Evolutionary conservation across 2,113 vertebrate species (phyloP).

Genomic region (Pomatostomus ruficeps): DNA sequence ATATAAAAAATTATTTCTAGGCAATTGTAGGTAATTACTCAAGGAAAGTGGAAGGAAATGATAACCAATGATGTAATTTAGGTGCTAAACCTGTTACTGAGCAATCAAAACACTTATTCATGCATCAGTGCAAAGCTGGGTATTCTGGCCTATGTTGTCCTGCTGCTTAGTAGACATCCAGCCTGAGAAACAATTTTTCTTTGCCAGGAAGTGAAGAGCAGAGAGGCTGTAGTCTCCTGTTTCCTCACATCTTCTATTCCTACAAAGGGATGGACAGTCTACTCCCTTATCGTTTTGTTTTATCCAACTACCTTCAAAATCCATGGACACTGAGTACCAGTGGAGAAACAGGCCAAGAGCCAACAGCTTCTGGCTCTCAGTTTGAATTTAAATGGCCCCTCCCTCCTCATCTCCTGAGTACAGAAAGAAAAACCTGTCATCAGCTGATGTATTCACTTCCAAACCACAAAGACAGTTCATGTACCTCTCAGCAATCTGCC

Average conservation of each 20-base stretch:
- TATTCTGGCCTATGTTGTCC: background rate
- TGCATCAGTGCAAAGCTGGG: background rate
- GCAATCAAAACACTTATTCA: background rate
- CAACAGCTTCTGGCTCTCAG: background rate
- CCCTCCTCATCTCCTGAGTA: background rate
- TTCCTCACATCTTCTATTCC: background rate
- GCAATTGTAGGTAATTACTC: background rate
- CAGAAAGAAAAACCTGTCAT: background rate
- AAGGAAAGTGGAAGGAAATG: background rate
- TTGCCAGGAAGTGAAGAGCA: background rate
- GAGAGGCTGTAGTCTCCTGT: background rate
- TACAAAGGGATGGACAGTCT: background rate
- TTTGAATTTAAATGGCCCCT: background rate
- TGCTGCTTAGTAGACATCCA: background rate
- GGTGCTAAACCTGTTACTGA: background rate
- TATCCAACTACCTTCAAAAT: background rate
- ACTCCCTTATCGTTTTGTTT: background rate
- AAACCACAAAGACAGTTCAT: background rate
- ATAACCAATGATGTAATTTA: background rate
- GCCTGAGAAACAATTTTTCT: background rate
- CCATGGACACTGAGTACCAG: background rate
- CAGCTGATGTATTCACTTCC: background rate
- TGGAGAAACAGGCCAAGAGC: background rate
- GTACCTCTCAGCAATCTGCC: slow-evolving; percentile 87
- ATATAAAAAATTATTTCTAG: background rate